Evolutionary conservation across 2,113 vertebrate species (phyloP).

Genomic region (Macquaria ambigua): DNA sequence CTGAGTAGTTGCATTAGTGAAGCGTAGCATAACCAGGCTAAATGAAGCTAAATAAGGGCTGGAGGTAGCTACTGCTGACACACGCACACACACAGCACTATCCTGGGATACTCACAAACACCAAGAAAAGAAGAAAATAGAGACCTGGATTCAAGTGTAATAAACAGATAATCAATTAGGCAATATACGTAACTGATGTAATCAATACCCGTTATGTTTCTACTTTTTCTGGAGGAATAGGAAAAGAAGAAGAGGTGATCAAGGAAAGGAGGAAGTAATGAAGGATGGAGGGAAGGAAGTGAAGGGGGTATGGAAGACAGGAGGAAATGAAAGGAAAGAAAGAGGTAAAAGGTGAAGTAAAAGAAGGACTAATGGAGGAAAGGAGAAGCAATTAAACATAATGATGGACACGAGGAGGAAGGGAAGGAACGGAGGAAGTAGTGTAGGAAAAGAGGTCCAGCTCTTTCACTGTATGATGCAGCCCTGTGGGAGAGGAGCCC

Average conservation of each 20-base stretch:
- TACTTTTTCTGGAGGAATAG: neutral
- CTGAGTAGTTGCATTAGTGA: slow-evolving; percentile 33
- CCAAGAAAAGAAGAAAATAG: neutral
- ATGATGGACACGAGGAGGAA: neutral
- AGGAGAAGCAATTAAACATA: neutral
- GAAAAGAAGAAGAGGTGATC: neutral
- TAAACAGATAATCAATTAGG: neutral
- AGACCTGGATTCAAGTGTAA: neutral
- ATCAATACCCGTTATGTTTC: neutral
- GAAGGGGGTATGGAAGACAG: neutral
- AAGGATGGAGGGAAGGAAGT: neutral
- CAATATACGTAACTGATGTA: neutral
- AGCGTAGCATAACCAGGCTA: slow-evolving; percentile 24
- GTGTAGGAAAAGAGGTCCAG: neutral
- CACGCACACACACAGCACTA: neutral
- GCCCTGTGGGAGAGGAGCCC: slow-evolving; percentile 26
- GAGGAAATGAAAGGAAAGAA: neutral
- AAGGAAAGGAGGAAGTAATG: neutral
- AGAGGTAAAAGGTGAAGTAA: neutral
- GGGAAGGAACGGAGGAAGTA: neutral
- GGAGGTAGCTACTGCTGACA: slow-evolving; percentile 48
- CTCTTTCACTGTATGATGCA: slow-evolving; percentile 9
- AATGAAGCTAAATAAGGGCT: slow-evolving; percentile 57
- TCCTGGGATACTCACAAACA: neutral
- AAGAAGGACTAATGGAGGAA: neutral